phyloP scores from a whole-genome alignment of 2,888 invertebrate genomes.

The Dusona sp. region DNA sequence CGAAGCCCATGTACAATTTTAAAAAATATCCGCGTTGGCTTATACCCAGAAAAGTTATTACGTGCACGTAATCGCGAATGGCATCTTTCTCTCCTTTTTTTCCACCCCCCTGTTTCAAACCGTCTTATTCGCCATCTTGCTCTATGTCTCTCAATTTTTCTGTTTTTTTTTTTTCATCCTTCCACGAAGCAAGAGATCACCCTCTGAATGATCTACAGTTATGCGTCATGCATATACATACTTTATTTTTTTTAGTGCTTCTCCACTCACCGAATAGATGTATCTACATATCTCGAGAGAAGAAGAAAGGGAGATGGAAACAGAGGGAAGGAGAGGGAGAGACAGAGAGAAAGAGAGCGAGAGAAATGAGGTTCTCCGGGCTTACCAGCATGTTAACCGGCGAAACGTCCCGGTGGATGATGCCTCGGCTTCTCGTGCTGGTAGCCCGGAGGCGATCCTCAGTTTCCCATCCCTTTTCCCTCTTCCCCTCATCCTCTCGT shows the following conservation, averaged over 20 bases:
- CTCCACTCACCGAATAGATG: conserved; percentile 18
- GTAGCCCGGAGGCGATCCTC: conserved; percentile 73
- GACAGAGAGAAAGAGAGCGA: conserved; percentile 46
- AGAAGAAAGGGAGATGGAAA: conserved; percentile 40
- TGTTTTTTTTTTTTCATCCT: conserved; percentile 12
- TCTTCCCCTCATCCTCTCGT: conserved; percentile 26
- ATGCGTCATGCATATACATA: conserved; percentile 63
- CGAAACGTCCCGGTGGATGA: conserved; percentile 67
- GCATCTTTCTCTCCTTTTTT: conserved; percentile 43
- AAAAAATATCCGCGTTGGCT: conserved; percentile 6
- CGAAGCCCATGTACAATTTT: conserved; percentile 17
- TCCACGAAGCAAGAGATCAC: conserved; percentile 17
- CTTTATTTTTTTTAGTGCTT: conserved; percentile 34
- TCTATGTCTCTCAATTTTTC: not conserved
- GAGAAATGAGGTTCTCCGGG: conserved; percentile 55
- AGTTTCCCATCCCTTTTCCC: conserved; percentile 57
- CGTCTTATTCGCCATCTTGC: conserved; percentile 37
- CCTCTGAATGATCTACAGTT: conserved; percentile 49
- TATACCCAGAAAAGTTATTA: conserved; percentile 39
- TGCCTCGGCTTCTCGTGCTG: conserved; percentile 70
- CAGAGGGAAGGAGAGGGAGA: conserved; percentile 30
- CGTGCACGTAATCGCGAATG: conserved; percentile 49
- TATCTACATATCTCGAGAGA: conserved; percentile 31
- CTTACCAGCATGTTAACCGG: conserved; percentile 63
- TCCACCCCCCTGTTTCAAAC: not conserved